Base-by-base conservation (phyloP, 1,140 invertebrate genomes). In the Drosophila setifemur region DNA sequence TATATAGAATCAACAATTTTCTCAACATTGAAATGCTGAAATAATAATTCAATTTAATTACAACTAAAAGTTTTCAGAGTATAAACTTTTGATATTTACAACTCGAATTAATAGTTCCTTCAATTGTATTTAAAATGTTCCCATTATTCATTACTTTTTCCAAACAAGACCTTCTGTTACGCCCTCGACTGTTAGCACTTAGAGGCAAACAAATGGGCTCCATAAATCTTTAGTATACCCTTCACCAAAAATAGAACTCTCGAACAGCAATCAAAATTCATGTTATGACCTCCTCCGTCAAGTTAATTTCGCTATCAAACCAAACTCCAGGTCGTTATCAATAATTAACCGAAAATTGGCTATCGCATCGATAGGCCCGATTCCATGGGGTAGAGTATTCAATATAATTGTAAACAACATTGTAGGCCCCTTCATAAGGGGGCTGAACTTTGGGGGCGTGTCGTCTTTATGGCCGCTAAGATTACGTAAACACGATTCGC, bases 401-500 rank as follows among this genome's bases (percentile, higher is more conserved):
- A 33, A n/a, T 31, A 29, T 29, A 33, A 18, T 55, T 61, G 40
- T 61, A 61, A 61, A 63, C 58, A 63, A 63, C 55, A 28, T 28
- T 61, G 21, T 63, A 40, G 39, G 18, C 4, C 1, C 44, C 26
- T 11, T 23, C 12, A 31, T 66, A 50, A 47, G 44, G 33, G 45
- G 76, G 58, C 39, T 55, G 53, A 25, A 31, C 23, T 63, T 29
- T 19, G 42, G 57, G 57, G 66, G 57, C 47, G 42, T 42, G 61
- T 9, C 11, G 39, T 28, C 39, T 63, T 44, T 35, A 33, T 50
- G 58, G 29, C 49, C 45, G 49, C 49, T 40, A 58, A 64, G 71
- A 79, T 79, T 81, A 79, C 76, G 76, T 79, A 79, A 79, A 78
- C 49, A 42, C 18, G 37, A 42, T 45, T 45, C 28, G 37, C 26